phyloP scores from a whole-genome alignment of 2,888 invertebrate species.

The Oscheius sp. region DNA sequence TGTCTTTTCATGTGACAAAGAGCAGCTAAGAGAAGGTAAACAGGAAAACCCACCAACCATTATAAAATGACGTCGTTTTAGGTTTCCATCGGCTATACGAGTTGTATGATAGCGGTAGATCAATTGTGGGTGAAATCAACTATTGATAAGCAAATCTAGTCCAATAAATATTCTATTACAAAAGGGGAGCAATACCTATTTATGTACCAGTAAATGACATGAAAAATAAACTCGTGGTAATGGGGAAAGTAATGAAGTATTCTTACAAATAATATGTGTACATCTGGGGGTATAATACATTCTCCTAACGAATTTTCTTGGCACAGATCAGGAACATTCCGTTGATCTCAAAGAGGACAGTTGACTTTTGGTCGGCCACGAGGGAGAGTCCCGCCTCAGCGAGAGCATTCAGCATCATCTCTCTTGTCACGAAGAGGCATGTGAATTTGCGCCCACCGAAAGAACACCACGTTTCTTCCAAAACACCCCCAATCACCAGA shows the following conservation, averaged over 20 bases:
- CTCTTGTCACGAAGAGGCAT: constrained; percentile 68
- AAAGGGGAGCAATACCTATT: not conserved
- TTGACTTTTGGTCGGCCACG: constrained; percentile 50
- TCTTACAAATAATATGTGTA: not conserved
- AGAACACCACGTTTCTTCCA: constrained; percentile 72
- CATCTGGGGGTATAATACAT: not conserved
- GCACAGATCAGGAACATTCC: constrained; percentile 70
- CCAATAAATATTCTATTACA: constrained; percentile 14
- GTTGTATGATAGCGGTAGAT: constrained; percentile 18
- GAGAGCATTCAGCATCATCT: constrained; percentile 62
- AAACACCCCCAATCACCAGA: constrained; percentile 68
- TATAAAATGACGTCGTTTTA: constrained; percentile 13
- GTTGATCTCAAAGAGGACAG: constrained; percentile 63
- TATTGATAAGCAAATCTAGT: constrained; percentile 24
- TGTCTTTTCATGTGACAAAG: constrained; percentile 62
- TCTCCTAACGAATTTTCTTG: constrained; percentile 19
- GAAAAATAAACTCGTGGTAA: constrained; percentile 18
- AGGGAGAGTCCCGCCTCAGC: constrained; percentile 59
- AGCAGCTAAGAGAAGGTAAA: constrained; percentile 66
- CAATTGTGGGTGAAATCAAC: constrained; percentile 26
- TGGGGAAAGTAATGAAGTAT: constrained; percentile 2
- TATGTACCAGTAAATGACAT: constrained; percentile 23
- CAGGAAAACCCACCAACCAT: not conserved
- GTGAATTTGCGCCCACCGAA: constrained; percentile 70
- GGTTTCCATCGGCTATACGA: constrained; percentile 32